Evolutionary conservation across 2,797 vertebrate genomes (phyloP).

Genomic region (Onychomys arenicola): DNA sequence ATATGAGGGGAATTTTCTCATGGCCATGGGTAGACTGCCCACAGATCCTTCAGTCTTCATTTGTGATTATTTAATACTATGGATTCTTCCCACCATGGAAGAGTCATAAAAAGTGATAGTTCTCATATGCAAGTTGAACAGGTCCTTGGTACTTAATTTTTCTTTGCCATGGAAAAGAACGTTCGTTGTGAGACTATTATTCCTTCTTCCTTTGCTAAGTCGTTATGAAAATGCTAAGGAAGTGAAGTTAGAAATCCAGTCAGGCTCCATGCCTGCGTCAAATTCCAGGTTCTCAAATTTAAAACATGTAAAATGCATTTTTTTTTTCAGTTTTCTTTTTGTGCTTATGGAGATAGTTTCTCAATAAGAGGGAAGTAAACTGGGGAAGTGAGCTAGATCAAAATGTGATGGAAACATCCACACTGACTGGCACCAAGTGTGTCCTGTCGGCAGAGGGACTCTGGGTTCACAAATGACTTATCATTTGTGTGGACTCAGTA

Average conservation of each 20-base stretch:
- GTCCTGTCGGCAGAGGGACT: not conserved
- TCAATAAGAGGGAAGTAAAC: not conserved
- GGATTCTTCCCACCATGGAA: not conserved
- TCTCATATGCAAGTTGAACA: slow-evolving; percentile 10
- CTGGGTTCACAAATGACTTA: not conserved
- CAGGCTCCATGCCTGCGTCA: not conserved
- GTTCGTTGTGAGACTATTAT: not conserved
- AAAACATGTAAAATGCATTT: not conserved
- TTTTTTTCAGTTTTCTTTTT: not conserved
- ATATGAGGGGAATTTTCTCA: not conserved
- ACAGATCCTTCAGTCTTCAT: not conserved
- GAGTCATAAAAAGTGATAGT: slow-evolving; percentile 1
- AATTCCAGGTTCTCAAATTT: not conserved
- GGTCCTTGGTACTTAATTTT: slow-evolving; percentile 28
- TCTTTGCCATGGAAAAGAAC: slow-evolving; percentile 49
- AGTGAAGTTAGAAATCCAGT: not conserved
- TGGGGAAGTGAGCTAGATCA: not conserved
- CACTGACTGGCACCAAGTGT: accelerated
- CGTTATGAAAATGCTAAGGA: slow-evolving; percentile 52
- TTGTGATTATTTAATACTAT: not conserved
- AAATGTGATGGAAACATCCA: not conserved
- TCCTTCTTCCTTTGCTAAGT: slow-evolving; percentile 47
- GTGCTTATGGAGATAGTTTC: not conserved
- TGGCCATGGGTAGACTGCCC: not conserved
- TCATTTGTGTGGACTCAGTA: not conserved